Evolutionary conservation across 1,140 invertebrate genomes (phyloP).

Genomic region (Drosophila repleta): DNA sequence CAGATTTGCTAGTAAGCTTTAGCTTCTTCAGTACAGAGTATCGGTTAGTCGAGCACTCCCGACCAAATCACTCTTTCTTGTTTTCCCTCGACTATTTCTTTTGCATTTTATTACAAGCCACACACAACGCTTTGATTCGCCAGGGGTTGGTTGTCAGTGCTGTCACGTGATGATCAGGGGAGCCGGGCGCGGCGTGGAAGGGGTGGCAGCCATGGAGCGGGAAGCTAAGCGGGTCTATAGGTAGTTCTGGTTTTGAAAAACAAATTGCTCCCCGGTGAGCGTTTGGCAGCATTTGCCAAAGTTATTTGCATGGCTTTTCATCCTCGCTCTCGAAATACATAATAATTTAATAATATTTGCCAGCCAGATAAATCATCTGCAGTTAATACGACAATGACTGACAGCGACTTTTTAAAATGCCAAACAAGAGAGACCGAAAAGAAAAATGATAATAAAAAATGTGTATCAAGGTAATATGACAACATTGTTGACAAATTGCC

Average conservation of each 20-base stretch:
- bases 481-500: constrained; percentile 62
- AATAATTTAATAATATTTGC: constrained; percentile 83
- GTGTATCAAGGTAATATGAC: constrained; percentile 61
- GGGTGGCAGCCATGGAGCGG: not conserved
- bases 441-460: constrained; percentile 24
- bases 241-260: constrained; percentile 52
- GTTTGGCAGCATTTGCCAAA: constrained; percentile 50
- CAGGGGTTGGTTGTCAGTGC: constrained; percentile 44
- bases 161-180: not conserved
- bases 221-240: constrained; percentile 38
- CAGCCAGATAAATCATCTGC: constrained; percentile 76
- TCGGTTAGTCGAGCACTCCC: not conserved
- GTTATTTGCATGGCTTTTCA: constrained; percentile 71
- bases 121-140: constrained; percentile 41
- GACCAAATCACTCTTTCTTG: not conserved
- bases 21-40: not conserved
- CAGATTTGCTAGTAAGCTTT: too few relatives aligned
- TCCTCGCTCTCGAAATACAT: constrained; percentile 46
- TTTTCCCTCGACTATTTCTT: constrained; percentile 30
- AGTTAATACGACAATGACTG: constrained; percentile 79
- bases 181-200: not conserved
- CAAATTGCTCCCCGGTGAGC: constrained; percentile 80
- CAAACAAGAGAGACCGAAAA: constrained; percentile 30
- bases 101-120: constrained; percentile 69
- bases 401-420: constrained; percentile 52